Conservation (phyloP, 2,888 invertebrate genomes). For the Leptura quadrifasciata region DNA sequence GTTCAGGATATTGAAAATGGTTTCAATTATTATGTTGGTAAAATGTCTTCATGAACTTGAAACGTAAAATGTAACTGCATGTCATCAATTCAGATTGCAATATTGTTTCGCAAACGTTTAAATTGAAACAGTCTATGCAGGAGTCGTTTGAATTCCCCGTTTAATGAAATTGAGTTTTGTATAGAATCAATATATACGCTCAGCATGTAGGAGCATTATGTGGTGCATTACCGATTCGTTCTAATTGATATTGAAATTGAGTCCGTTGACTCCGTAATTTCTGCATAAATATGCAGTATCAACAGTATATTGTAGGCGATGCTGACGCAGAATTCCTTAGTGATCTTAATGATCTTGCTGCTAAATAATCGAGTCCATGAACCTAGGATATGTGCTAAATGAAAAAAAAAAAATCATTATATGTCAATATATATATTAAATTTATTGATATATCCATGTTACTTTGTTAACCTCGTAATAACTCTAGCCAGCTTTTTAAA, state of each 20-base stretch:
- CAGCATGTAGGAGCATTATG: background rate
- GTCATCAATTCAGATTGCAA: background rate
- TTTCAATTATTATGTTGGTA: background rate
- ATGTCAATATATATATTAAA: too few relatives aligned
- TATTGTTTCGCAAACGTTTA: background rate
- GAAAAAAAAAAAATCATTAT: too few relatives aligned
- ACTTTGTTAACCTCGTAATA: too few relatives aligned
- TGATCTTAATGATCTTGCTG: too few relatives aligned
- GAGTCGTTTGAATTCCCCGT: background rate
- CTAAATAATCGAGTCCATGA: too few relatives aligned
- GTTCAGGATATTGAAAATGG: slow-evolving; percentile 13
- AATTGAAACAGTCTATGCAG: background rate
- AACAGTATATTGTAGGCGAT: too few relatives aligned
- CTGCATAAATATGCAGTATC: background rate
- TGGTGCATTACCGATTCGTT: background rate
- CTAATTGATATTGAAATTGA: background rate
- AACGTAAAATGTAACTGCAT: background rate
- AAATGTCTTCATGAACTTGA: background rate
- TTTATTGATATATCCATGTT: too few relatives aligned
- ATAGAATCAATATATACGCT: background rate
- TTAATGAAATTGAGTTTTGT: background rate
- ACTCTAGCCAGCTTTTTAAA: too few relatives aligned
- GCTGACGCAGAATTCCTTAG: too few relatives aligned
- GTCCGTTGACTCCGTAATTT: background rate
- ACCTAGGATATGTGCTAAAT: too few relatives aligned